These are phyloP conservation scores for Trisateles emortualis DNA, from an alignment of 2,888 invertebrate species.

Conservation along the genomic window DNA sequence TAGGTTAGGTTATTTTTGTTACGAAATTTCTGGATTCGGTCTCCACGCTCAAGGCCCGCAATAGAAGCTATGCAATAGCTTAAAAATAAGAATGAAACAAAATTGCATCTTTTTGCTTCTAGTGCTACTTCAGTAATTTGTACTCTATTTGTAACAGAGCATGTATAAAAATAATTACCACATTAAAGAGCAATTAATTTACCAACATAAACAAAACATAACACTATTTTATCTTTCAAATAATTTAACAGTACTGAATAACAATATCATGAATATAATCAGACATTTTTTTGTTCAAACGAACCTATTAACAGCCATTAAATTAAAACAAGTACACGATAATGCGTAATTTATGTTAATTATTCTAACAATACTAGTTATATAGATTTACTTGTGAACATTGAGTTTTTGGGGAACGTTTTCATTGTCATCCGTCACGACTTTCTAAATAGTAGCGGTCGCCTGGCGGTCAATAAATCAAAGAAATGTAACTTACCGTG, in stretches of 20 bases:
- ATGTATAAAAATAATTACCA: constrained; percentile 16
- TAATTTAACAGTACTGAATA: constrained; percentile 18
- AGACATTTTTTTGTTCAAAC: constrained; percentile 45
- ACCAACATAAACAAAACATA: constrained; percentile 13
- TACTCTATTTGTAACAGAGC: background rate
- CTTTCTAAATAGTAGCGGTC: no score
- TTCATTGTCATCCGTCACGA: constrained; percentile 36
- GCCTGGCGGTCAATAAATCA: no score
- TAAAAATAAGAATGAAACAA: no score
- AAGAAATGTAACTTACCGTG: no score
- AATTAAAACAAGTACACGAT: constrained; percentile 64
- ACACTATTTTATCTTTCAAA: constrained; percentile 15
- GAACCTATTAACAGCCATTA: constrained; percentile 61
- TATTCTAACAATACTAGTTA: constrained; percentile 57
- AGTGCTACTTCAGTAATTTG: no score
- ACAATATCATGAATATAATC: constrained; percentile 30
- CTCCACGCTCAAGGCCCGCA: no score
- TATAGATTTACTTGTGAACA: constrained; percentile 61
- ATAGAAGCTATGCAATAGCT: no score
- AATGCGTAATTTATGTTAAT: constrained; percentile 65
- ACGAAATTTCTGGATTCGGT: no score
- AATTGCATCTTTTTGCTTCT: no score
- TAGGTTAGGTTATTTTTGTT: no score
- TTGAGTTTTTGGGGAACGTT: constrained; percentile 48
- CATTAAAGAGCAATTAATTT: constrained; percentile 25